Evolutionary conservation across 2,888 invertebrate species (phyloP), one percentile per base, ranked within the genome.

Genomic region (Linnaemya tessellans): DNA sequence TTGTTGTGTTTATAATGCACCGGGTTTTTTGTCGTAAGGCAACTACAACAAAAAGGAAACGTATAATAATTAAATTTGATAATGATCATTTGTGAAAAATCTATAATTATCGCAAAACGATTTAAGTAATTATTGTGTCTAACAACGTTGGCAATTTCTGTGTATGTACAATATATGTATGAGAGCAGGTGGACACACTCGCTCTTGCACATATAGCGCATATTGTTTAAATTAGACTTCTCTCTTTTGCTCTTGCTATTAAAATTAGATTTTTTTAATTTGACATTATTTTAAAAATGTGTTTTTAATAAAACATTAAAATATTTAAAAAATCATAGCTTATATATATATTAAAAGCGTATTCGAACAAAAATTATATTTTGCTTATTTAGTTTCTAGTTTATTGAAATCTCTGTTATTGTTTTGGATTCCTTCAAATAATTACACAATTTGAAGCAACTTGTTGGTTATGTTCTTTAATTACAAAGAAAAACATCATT

Each of bases 21-120:
- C 85, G 82, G 82, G 74, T 77, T 41, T 75, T 20, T 58, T 71
- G 56, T 51, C 22, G 64, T 18, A 74, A 80, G 10, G 30, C 73
- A 74, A 81, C 60, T 78, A 51, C 67, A 80, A 46, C 71, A 56
- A 5, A 73, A 38, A 62, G 73, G 18, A 1, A 64, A 25, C 49
- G 71, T 18, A 49, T 58, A 85, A 82, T 82, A 38, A 85, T 85
- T 85, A 85, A 51, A 86, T 86, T 89, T 88, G 65, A 71, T 88
- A 89, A 90, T 90, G 89, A 89, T 89, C 90, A 89, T 90, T 88
- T 77, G 78, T 20, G 41, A 82, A 84, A 87, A 87, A 89, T 89
- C 88, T 88, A 89, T 89, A 89, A 89, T 90, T 89, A 90, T 88
- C 88, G 62, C 78, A 87, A 82, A 84, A 83, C 80, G 71, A 86